A percentile compares a stretch with the other conserved stretches of the same genome.
Conservation (phyloP, 2,888 invertebrate species). For the Drosophila mulleri region DNA sequence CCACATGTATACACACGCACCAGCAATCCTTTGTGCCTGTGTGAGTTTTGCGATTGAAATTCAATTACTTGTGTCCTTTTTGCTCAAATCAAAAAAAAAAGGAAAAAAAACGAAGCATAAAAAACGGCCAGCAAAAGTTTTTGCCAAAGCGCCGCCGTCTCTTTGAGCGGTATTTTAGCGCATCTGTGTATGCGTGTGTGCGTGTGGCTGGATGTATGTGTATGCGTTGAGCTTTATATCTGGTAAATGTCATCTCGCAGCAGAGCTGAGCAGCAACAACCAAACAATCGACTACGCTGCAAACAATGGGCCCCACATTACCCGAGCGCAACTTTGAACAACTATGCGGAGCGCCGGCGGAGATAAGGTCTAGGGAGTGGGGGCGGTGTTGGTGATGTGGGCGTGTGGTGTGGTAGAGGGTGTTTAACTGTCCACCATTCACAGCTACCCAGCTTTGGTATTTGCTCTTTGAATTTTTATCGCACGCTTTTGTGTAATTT, state of each 20-base stretch:
- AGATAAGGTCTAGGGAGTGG: slow-evolving; percentile 26
- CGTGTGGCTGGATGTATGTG: slow-evolving; percentile 27
- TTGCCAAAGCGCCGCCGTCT: slow-evolving; percentile 29
- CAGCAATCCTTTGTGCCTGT: slow-evolving; percentile 44
- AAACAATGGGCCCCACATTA: slow-evolving; percentile 61
- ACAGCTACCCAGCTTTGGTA: slow-evolving; percentile 49
- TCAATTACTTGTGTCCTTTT: slow-evolving; percentile 81
- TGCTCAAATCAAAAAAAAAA: slow-evolving; percentile 37
- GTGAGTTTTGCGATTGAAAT: slow-evolving; percentile 75
- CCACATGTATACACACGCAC: slow-evolving; percentile 36
- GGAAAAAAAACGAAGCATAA: slow-evolving; percentile 28
- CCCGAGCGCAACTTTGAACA: slow-evolving; percentile 61
- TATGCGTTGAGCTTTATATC: slow-evolving; percentile 73
- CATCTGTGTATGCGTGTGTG: slow-evolving; percentile 8
- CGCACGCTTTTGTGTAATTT: slow-evolving; percentile 58
- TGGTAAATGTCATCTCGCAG: slow-evolving; percentile 80
- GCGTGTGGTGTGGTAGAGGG: slow-evolving; percentile 44
- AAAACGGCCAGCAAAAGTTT: slow-evolving; percentile 60
- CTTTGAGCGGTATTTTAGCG: slow-evolving; percentile 25
- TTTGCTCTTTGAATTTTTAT: slow-evolving; percentile 59
- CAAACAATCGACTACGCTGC: slow-evolving; percentile 48
- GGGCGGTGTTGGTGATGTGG: background rate
- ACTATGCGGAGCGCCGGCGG: slow-evolving; percentile 46
- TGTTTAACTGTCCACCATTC: slow-evolving; percentile 73
- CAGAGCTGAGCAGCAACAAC: slow-evolving; percentile 44